Percentiles rank a stretch among this genome's conserved stretches.
Conservation (phyloP, 2,888 invertebrate species). For the Dendrolimus pini region DNA sequence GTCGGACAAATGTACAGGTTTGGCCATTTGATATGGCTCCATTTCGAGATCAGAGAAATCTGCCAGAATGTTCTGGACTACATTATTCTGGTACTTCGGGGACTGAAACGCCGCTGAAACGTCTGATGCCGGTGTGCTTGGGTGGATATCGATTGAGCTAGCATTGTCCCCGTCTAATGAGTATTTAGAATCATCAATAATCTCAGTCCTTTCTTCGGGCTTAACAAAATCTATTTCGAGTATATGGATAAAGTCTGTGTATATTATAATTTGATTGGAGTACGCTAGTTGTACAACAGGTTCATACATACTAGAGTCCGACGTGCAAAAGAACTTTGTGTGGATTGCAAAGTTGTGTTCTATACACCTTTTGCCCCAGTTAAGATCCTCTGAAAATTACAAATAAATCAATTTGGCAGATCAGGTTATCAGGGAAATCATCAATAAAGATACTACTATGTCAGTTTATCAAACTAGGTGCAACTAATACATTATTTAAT, state of each 20-base stretch:
- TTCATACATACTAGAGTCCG: slow-evolving; percentile 87
- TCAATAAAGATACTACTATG: too few species aligned
- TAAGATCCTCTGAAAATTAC: slow-evolving; percentile 58
- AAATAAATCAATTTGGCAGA: neutral
- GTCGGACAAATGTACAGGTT: slow-evolving; percentile 59
- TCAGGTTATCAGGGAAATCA: too few species aligned
- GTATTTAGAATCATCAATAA: slow-evolving; percentile 46
- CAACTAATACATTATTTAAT: too few species aligned
- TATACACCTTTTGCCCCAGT: slow-evolving; percentile 84
- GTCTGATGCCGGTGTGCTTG: slow-evolving; percentile 54
- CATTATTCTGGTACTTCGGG: slow-evolving; percentile 70
- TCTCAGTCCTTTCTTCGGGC: slow-evolving; percentile 46
- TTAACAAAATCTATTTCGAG: slow-evolving; percentile 78
- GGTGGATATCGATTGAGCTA: slow-evolving; percentile 50
- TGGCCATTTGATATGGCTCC: slow-evolving; percentile 63
- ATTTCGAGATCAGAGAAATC: slow-evolving; percentile 79
- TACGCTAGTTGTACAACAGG: slow-evolving; percentile 82
- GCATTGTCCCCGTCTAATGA: slow-evolving; percentile 52
- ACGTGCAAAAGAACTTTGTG: slow-evolving; percentile 93
- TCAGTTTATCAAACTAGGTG: too few species aligned
- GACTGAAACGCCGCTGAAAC: slow-evolving; percentile 67
- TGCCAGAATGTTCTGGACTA: slow-evolving; percentile 77
- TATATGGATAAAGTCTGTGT: slow-evolving; percentile 91
- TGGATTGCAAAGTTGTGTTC: slow-evolving; percentile 95
- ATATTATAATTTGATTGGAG: slow-evolving; percentile 86